A percentile compares a stretch with the other conserved stretches of the same genome.
Conservation (phyloP, 2,888 invertebrate species). For the Trichogramma evanescens region DNA sequence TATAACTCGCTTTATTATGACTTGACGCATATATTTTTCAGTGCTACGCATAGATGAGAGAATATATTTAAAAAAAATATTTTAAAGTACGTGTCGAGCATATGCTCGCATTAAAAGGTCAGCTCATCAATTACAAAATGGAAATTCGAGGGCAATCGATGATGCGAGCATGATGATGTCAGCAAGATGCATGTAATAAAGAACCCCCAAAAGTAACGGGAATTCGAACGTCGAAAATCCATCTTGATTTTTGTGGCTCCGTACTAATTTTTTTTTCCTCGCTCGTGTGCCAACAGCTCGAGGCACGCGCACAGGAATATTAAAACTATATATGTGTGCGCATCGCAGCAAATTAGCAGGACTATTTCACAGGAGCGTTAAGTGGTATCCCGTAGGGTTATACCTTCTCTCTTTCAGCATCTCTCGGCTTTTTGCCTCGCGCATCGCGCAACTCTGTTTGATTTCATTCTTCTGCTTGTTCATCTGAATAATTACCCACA, state of each 20-base stretch:
- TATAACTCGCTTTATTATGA: too few species aligned
- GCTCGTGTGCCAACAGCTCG: not conserved
- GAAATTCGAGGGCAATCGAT: too few species aligned
- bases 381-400: conserved; percentile 42
- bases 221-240: conserved; percentile 6
- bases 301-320: not conserved
- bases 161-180: too few species aligned
- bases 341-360: conserved; percentile 29
- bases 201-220: not conserved
- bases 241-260: conserved; percentile 14
- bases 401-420: not conserved
- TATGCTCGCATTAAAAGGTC: too few species aligned
- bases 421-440: not conserved
- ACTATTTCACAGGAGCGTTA: conserved; percentile 35
- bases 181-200: too few species aligned
- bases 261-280: conserved; percentile 10
- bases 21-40: too few species aligned
- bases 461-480: not conserved
- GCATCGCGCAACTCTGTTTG: not conserved
- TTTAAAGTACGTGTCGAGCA: too few species aligned
- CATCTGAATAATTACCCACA: conserved; percentile 19
- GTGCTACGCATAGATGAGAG: too few species aligned
- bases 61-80: too few species aligned
- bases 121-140: too few species aligned
- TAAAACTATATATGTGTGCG: not conserved